Conservation (phyloP, 2,797 vertebrate species). For the Platalea minor region DNA sequence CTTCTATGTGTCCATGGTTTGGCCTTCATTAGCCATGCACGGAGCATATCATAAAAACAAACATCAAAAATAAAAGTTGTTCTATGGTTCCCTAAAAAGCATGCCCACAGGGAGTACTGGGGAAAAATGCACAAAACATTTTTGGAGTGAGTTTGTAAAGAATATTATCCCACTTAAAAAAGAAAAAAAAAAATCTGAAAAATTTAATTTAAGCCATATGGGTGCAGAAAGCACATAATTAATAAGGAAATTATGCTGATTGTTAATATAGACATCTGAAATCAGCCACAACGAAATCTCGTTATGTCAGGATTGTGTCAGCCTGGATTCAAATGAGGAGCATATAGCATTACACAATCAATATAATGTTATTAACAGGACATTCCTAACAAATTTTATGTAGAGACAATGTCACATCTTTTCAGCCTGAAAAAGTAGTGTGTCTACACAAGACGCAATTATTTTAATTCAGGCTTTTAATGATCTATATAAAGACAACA, state of each 20-base stretch:
- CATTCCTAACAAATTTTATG: constrained; percentile 17
- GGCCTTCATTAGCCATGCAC: constrained; percentile 27
- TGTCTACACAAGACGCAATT: neutral
- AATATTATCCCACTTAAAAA: neutral
- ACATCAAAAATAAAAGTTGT: constrained; percentile 23
- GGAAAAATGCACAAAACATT: neutral
- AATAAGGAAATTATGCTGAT: constrained; percentile 47
- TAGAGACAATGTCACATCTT: neutral
- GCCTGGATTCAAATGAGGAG: neutral
- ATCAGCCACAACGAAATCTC: constrained; percentile 27
- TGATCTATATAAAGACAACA: neutral
- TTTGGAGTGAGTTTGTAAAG: neutral
- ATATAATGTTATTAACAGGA: neutral
- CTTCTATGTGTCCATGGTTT: constrained; percentile 15
- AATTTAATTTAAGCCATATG: constrained; percentile 36
- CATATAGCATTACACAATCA: neutral
- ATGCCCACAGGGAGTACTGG: neutral
- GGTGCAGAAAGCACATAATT: constrained; percentile 31
- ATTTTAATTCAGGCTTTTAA: constrained; percentile 37
- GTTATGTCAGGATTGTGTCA: neutral
- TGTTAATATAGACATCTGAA: constrained; percentile 46
- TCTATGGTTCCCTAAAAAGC: constrained; percentile 13
- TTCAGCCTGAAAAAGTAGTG: neutral
- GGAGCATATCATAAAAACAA: constrained; percentile 32
- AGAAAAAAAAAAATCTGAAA: neutral